Base-by-base conservation (phyloP, 2,888 invertebrate species). In the Drosophila neonasuta region DNA sequence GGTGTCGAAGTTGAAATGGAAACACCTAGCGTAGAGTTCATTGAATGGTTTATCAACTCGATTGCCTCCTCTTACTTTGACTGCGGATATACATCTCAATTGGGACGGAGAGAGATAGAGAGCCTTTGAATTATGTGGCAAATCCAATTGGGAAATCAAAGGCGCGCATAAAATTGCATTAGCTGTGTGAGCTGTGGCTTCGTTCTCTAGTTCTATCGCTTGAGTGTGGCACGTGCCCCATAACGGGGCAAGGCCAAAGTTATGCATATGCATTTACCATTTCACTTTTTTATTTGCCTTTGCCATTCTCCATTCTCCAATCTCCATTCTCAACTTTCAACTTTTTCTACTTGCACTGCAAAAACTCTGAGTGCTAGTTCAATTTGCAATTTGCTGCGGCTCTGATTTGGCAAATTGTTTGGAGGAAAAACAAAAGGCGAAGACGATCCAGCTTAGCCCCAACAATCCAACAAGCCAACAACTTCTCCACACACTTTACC, bases 71-170 rank as follows among this genome's bases (percentile, higher is more conserved):
- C 52, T 61, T 45, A 42, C 50, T 44, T 55, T 45, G 36, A 41
- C 39, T 41, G 13, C 39, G 39, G 24, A 51, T 65, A 45, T 46
- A 30, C 24, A 24, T 42, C 74, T 62, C 56, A 49, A 73, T 52
- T 69, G 44, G 11, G 36, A n/a, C n/a, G 2, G n/a, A n/a, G 36
- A 36, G 36, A n/a, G n/a, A n/a, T 11, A 36, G 36, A 63, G 60
- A 56, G 65, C 50, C 45, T 57, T 65, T 72, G 70, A 71, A 71
- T 78, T 76, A 72, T 71, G 60, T 56, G 56, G 68, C 71, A 82
- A 78, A 82, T 71, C 70, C 76, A 76, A 78, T 76, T 78, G 76
- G 82, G 76, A 78, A 80, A 82, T 80, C 82, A 81, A 82, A 82
- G 71, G 78, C 66, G 34, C 67, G 68, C 76, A 74, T 78, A 65